Conservation (phyloP, 2,797 vertebrate genomes). For the Alfaro cultratus region DNA sequence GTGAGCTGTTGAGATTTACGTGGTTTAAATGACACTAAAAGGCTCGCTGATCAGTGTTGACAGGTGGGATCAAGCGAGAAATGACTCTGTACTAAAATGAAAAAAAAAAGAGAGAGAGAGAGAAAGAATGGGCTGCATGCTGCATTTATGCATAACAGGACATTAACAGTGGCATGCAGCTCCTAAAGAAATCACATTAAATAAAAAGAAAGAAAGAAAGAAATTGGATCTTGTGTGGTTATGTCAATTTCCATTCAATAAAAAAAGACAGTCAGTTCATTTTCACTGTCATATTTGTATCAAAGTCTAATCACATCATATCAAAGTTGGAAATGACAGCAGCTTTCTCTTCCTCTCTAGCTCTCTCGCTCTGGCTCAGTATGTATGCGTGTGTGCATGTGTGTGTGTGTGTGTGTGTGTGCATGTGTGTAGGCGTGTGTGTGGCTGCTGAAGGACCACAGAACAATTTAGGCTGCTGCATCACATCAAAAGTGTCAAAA, state of each 20-base stretch:
- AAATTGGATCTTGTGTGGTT: conserved; percentile 44
- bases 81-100: conserved; percentile 52
- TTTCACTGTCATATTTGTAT: conserved; percentile 70
- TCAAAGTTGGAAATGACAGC: conserved; percentile 75
- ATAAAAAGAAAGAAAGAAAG: conserved; percentile 10
- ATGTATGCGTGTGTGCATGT: neutral
- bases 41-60: conserved; percentile 80
- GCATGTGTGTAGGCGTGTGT: neutral
- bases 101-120: neutral
- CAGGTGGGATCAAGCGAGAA: conserved; percentile 79
- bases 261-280: conserved; percentile 56
- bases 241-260: conserved; percentile 53
- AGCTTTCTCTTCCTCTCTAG: conserved; percentile 33
- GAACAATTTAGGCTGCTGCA: conserved; percentile 62
- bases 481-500: conserved; percentile 67
- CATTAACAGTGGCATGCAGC: conserved; percentile 42
- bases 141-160: conserved; percentile 57
- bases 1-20: conserved; percentile 81
- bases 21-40: conserved; percentile 81
- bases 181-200: conserved; percentile 26
- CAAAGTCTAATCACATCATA: conserved; percentile 71
- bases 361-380: neutral
- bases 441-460: conserved; percentile 64
- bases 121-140: conserved; percentile 48
- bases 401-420: no score